Conservation (phyloP, 2,888 invertebrate genomes). For the Timema podura region DNA sequence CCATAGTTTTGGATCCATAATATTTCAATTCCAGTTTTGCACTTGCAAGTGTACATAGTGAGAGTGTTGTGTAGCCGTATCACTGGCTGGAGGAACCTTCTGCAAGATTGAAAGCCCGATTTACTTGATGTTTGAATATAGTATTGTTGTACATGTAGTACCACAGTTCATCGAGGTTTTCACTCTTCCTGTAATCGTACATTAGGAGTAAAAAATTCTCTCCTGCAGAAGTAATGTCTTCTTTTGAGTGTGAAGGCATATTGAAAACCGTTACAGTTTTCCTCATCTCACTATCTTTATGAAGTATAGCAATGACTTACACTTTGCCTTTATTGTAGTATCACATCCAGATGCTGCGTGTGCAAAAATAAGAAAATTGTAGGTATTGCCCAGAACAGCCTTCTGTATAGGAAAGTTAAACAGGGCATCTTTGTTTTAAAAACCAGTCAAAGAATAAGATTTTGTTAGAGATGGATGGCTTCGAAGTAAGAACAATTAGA, state of each 20-base stretch:
- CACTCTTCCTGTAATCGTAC: not conserved
- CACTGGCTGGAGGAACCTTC: not conserved
- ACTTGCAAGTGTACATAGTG: not conserved
- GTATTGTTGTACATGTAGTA: not conserved
- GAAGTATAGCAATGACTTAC: not conserved
- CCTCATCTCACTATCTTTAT: not conserved
- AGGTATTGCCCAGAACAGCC: not conserved
- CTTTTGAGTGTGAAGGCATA: not conserved
- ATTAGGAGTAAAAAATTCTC: not conserved
- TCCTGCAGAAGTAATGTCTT: not conserved
- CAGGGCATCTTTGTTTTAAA: too few relatives aligned
- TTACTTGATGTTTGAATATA: slow-evolving; percentile 5
- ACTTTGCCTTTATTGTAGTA: slow-evolving; percentile 8
- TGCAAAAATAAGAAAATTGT: not conserved
- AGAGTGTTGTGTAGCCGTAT: not conserved
- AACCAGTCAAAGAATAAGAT: too few relatives aligned
- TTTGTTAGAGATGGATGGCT: too few relatives aligned
- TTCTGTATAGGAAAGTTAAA: too few relatives aligned
- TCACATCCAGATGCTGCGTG: slow-evolving; percentile 2
- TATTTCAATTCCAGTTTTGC: not conserved
- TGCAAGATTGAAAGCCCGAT: not conserved
- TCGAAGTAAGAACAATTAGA: too few relatives aligned
- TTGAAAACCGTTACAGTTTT: not conserved
- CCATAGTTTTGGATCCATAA: not conserved
- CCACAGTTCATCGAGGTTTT: slow-evolving; percentile 6